phyloP scores from a whole-genome alignment of 2,888 invertebrate genomes.

The Neelides folsomi region DNA sequence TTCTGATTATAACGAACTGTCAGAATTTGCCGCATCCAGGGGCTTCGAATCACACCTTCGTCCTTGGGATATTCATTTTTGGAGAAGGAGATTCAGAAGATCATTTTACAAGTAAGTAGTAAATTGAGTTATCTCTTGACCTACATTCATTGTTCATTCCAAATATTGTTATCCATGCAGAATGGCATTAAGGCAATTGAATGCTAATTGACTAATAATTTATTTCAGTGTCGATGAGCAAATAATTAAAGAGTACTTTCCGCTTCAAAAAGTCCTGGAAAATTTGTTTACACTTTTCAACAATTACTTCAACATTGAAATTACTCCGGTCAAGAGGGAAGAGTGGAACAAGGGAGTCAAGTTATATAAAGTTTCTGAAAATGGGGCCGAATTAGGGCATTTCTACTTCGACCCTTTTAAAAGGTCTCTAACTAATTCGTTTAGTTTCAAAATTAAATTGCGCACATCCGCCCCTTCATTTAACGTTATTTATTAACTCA shows the following conservation, averaged over 20 bases:
- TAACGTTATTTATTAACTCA: no score
- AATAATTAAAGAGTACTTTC: conserved; percentile 64
- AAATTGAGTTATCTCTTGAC: not conserved
- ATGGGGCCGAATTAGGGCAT: conserved; percentile 33
- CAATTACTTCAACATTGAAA: conserved; percentile 61
- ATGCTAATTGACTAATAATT: no score
- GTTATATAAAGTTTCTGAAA: conserved; percentile 66
- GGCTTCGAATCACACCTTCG: conserved; percentile 57
- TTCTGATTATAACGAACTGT: conserved; percentile 38
- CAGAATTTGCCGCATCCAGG: conserved; percentile 56
- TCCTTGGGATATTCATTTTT: conserved; percentile 76
- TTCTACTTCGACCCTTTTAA: conserved; percentile 33
- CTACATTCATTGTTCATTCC: no score
- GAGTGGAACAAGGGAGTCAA: conserved; percentile 73
- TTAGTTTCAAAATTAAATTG: no score
- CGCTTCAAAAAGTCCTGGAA: conserved; percentile 61
- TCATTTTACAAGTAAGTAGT: conserved; percentile 46
- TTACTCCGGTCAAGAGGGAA: conserved; percentile 44
- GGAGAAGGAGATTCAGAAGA: conserved; percentile 53
- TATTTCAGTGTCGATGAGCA: conserved; percentile 54
- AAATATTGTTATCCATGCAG: no score
- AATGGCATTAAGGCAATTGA: no score
- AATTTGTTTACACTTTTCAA: conserved; percentile 64
- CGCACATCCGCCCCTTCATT: no score
- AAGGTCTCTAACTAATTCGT: conserved; percentile 27